Conservation (phyloP, 1,140 invertebrate genomes). For the Cyrtorhinus lividipennis region DNA sequence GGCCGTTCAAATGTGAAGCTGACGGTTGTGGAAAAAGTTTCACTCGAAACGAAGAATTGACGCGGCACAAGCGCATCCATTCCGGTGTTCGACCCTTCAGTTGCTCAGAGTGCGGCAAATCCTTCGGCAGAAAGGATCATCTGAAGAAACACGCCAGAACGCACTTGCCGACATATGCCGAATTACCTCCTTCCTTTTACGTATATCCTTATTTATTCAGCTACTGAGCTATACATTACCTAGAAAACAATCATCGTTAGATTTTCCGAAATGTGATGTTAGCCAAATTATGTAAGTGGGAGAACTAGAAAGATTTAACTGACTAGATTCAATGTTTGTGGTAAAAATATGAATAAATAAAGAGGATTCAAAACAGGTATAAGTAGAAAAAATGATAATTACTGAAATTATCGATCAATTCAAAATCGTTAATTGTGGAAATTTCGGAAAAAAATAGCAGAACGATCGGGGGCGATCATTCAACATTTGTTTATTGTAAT, state of each 20-base stretch:
- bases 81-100: slow-evolving; percentile 64
- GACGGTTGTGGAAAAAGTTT: slow-evolving; percentile 76
- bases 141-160: slow-evolving; percentile 68
- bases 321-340: neutral
- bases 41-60: slow-evolving; percentile 84
- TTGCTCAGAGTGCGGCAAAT: slow-evolving; percentile 65
- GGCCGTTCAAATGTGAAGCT: slow-evolving; percentile 72
- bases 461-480: too few relatives aligned
- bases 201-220: slow-evolving; percentile 23
- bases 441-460: neutral
- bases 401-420: too few relatives aligned
- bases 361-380: neutral
- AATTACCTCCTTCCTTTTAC: slow-evolving; percentile 11
- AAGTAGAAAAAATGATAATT: neutral
- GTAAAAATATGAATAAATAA: neutral
- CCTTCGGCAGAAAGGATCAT: slow-evolving; percentile 79
- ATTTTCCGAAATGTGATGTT: neutral
- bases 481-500: too few relatives aligned
- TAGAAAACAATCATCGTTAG: neutral
- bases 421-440: neutral
- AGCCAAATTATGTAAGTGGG: neutral
- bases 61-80: slow-evolving; percentile 80
- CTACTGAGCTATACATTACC: slow-evolving; percentile 10
- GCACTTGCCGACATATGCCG: slow-evolving; percentile 34
- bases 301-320: neutral